A percentile compares a stretch with the other conserved stretches of the same genome.
These are phyloP conservation scores for Melanotaenia boesemani DNA, from an alignment of 2,797 vertebrate genomes.

Conservation along the genomic window DNA sequence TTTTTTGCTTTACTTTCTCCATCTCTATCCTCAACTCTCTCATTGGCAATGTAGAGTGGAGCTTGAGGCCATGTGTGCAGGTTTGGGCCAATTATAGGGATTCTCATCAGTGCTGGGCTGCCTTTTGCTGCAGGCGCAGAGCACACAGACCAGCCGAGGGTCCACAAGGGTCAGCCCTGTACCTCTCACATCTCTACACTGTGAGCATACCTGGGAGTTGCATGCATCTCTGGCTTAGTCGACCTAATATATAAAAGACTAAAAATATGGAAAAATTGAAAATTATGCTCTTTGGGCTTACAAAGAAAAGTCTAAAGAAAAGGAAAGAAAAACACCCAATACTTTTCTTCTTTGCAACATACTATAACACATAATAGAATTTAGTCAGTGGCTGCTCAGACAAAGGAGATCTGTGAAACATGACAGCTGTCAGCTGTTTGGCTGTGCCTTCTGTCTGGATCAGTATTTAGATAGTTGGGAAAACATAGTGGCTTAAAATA, in stretches of 20 bases:
- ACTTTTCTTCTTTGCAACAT: background rate
- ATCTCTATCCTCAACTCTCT: constrained; percentile 70
- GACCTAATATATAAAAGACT: constrained; percentile 42
- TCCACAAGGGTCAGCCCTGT: constrained; percentile 74
- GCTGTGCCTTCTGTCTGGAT: background rate
- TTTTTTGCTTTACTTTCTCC: constrained; percentile 58
- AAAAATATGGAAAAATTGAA: constrained; percentile 15
- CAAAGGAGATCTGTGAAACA: background rate
- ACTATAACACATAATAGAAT: background rate
- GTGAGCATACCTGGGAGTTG: constrained; percentile 75
- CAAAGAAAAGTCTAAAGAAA: background rate
- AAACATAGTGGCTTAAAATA: background rate
- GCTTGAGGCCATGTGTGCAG: constrained; percentile 78
- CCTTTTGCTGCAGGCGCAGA: constrained; percentile 74
- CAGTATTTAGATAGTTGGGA: background rate
- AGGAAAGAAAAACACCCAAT: background rate
- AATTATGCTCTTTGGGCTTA: constrained; percentile 29
- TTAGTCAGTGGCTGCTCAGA: background rate
- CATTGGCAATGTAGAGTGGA: constrained; percentile 76
- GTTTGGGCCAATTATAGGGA: constrained; percentile 84
- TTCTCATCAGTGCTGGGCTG: constrained; percentile 79
- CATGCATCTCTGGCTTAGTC: constrained; percentile 52
- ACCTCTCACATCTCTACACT: constrained; percentile 75
- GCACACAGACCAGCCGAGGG: constrained; percentile 76
- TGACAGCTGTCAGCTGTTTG: background rate